Percentiles rank a stretch among this genome's conserved stretches.
These are phyloP conservation scores for Oncorhynchus kisutch DNA, from an alignment of 2,113 vertebrate genomes.

Conservation along the genomic window DNA sequence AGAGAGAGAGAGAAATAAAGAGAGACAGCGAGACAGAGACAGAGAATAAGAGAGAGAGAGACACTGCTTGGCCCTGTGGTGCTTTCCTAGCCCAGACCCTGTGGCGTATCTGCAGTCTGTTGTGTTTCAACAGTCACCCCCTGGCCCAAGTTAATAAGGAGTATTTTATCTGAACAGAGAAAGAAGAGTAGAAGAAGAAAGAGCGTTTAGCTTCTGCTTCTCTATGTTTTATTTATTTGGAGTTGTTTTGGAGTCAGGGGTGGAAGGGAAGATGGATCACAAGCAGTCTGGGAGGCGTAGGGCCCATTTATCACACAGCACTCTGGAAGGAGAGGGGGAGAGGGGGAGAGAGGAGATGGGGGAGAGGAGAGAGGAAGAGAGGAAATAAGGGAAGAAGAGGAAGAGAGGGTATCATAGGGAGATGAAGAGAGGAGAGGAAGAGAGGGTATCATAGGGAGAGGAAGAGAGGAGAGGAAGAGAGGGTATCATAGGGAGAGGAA, in stretches of 20 bases:
- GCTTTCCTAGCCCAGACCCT: not conserved
- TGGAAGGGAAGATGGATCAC: conserved; percentile 70
- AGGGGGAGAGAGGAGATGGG: conserved; percentile 1
- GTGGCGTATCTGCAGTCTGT: not conserved
- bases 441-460: conserved; percentile 1
- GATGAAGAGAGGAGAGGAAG: not conserved
- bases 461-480: conserved; percentile 1
- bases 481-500: conserved; percentile 12
- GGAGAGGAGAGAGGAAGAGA: not conserved
- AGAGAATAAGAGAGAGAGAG: no score
- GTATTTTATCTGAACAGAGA: not conserved
- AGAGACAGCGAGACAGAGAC: no score
- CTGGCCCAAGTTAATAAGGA: conserved; percentile 16
- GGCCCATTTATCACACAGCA: conserved; percentile 69
- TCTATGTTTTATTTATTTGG: not conserved
- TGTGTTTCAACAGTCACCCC: not conserved
- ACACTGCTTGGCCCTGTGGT: no score
- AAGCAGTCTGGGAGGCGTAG: conserved; percentile 64
- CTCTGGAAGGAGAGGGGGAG: conserved; percentile 46
- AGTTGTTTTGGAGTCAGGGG: conserved; percentile 52
- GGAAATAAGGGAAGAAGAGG: no score
- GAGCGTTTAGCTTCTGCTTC: not conserved
- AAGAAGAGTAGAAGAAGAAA: not conserved
- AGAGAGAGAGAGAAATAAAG: no score
- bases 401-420: not conserved